Conservation (phyloP, 2,113 vertebrate genomes). For the Heptranchias perlo region DNA sequence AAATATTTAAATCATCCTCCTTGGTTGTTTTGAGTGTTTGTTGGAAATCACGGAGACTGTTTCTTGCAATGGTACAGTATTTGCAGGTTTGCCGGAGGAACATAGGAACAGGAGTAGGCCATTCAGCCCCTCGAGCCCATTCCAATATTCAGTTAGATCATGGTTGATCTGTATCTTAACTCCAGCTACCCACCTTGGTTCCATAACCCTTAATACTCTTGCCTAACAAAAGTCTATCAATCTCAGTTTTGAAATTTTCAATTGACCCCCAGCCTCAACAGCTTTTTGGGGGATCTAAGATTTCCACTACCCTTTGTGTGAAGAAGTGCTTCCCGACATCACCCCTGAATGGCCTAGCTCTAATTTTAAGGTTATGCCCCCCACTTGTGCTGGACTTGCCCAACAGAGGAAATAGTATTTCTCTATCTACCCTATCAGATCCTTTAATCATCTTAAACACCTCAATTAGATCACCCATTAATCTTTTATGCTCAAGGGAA, state of each 20-base stretch:
- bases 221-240: background rate
- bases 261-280: background rate
- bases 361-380: background rate
- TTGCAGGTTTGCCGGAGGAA: background rate
- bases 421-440: too few species aligned
- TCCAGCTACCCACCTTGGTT: background rate
- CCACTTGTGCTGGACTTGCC: too few species aligned
- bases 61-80: background rate
- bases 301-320: background rate
- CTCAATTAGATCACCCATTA: background rate
- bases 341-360: background rate
- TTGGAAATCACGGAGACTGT: background rate
- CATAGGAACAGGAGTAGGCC: background rate
- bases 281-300: background rate
- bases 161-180: too few species aligned
- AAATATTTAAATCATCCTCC: constrained; percentile 74
- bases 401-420: too few species aligned
- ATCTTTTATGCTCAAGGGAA: background rate
- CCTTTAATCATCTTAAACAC: background rate
- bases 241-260: background rate
- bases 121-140: background rate
- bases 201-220: background rate
- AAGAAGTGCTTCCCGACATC: background rate
- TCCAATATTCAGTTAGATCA: background rate
- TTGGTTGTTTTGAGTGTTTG: background rate